These are phyloP conservation scores for Temnothorax unifasciatus DNA, from an alignment of 2,888 invertebrate genomes.

Conservation along the genomic window DNA sequence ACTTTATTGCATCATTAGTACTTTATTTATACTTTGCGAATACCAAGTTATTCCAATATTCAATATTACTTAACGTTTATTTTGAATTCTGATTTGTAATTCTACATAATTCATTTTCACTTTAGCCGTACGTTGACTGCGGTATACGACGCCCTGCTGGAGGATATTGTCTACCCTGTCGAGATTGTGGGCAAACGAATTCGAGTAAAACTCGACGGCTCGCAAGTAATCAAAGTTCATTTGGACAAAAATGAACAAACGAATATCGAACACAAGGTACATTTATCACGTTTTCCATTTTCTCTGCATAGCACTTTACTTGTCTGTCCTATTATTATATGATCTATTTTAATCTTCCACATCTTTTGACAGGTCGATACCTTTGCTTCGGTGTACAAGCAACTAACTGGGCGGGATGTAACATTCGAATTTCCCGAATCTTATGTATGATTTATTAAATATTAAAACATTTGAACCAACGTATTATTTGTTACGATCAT, in stretches of 20 bases:
- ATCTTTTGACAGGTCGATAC: conserved; percentile 93
- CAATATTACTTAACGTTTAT: not conserved
- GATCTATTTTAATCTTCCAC: conserved; percentile 18
- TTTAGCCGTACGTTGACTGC: conserved; percentile 96
- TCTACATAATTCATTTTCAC: not conserved
- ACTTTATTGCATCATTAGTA: not conserved
- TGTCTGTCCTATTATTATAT: not conserved
- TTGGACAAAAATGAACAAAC: conserved; percentile 99
- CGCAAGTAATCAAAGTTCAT: conserved; percentile 98
- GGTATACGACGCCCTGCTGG: conserved; percentile 98
- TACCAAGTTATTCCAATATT: not conserved
- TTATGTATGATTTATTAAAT: conserved; percentile 91
- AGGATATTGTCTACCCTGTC: conserved; percentile 99
- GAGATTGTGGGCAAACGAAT: conserved; percentile 99
- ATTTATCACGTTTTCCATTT: not conserved
- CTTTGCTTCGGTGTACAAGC: conserved; percentile 99
- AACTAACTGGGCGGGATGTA: conserved; percentile 99
- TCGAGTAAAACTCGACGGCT: conserved; percentile 97
- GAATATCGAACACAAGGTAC: conserved; percentile 99
- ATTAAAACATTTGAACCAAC: conserved; percentile 29
- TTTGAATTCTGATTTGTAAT: not conserved
- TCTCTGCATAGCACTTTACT: not conserved
- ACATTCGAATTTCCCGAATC: conserved; percentile 99
- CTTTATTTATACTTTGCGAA: not conserved
- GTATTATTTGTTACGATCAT: not conserved